Evolutionary conservation across 2,797 vertebrate genomes (phyloP).

Genomic region (Chloroceryle inda): DNA sequence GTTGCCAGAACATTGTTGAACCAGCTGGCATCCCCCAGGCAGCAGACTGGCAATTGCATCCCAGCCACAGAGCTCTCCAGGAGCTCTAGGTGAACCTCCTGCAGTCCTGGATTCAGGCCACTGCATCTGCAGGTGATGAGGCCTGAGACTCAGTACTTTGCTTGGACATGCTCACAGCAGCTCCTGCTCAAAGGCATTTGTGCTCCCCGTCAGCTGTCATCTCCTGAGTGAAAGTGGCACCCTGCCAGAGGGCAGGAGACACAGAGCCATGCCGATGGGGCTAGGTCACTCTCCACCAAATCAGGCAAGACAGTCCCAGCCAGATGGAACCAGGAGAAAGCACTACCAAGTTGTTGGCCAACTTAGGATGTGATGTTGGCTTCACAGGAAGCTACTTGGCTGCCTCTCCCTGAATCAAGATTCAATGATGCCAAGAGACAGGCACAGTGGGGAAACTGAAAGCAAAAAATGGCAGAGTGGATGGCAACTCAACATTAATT

Average conservation of each 20-base stretch:
- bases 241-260: not conserved
- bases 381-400: constrained; percentile 71
- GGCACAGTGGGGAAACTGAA: constrained; percentile 68
- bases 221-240: not conserved
- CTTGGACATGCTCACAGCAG: rapidly evolving
- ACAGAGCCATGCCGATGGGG: rapidly evolving
- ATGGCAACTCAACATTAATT: constrained; percentile 73
- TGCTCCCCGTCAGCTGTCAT: not conserved
- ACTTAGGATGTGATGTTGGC: constrained; percentile 67
- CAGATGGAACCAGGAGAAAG: constrained; percentile 64
- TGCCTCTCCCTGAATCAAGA: constrained; percentile 69
- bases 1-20: not conserved
- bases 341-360: constrained; percentile 65
- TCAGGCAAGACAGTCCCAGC: not conserved
- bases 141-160: not conserved
- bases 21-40: not conserved
- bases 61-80: not conserved
- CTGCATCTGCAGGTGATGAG: not conserved
- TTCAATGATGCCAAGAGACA: constrained; percentile 74
- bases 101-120: not conserved
- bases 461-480: constrained; percentile 74
- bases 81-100: not conserved
- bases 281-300: constrained; percentile 31
- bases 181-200: not conserved
- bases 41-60: not conserved